Evolutionary conservation across 2,113 vertebrate species (phyloP).

Genomic region (Dipodomys spectabilis): DNA sequence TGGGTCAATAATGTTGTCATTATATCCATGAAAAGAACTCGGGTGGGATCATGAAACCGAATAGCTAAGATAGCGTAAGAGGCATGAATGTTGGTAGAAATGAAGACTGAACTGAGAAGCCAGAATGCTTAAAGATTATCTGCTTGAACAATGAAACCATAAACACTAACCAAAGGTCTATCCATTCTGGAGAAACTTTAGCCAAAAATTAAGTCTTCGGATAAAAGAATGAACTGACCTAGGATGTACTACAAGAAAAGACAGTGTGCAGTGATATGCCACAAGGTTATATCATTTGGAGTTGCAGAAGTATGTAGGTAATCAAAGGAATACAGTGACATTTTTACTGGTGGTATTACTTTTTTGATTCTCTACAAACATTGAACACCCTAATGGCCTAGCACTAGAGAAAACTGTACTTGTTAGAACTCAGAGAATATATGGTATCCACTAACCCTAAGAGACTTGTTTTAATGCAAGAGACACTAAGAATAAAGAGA

Average conservation of each 20-base stretch:
- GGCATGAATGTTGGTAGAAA: not conserved
- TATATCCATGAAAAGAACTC: not conserved
- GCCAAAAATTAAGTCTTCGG: not conserved
- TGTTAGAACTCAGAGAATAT: not conserved
- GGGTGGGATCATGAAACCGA: not conserved
- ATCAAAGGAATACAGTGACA: not conserved
- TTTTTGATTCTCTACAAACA: not conserved
- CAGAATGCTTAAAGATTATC: not conserved
- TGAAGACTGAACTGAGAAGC: not conserved
- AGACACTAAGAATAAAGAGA: not conserved
- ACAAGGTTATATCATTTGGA: not conserved
- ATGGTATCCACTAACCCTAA: not conserved
- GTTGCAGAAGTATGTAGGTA: not conserved
- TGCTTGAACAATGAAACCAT: not conserved
- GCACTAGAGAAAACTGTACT: not conserved
- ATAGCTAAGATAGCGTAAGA: not conserved
- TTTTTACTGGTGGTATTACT: slow-evolving; percentile 7
- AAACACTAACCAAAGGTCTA: not conserved
- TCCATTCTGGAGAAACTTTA: not conserved
- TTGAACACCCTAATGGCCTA: not conserved
- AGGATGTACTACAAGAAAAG: not conserved
- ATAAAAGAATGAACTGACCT: not conserved
- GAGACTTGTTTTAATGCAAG: not conserved
- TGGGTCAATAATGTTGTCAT: not conserved
- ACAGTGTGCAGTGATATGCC: not conserved